Evolutionary conservation across 2,113 vertebrate species (phyloP).

Genomic region (Podarcis cretensis): DNA sequence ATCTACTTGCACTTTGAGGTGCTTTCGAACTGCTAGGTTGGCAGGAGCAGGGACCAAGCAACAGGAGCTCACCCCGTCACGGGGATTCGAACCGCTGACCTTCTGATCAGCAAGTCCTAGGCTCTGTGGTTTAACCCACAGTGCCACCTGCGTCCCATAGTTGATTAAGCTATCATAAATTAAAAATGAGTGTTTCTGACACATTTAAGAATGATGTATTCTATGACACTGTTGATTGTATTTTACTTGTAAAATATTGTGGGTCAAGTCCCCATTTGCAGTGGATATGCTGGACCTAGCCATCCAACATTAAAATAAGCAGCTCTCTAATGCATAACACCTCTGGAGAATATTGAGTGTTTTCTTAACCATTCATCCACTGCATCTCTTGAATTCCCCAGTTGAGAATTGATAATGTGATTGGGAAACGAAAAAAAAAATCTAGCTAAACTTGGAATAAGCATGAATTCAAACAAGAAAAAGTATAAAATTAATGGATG

Average conservation of each 20-base stretch:
- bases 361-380: neutral
- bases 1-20: too few species aligned
- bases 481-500: neutral
- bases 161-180: too few species aligned
- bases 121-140: too few species aligned
- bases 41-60: too few species aligned
- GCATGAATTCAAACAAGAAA: neutral
- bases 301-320: neutral
- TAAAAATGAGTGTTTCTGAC: neutral
- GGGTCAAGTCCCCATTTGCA: neutral
- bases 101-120: too few species aligned
- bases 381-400: too few species aligned
- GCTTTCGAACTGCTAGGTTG: too few species aligned
- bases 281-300: neutral
- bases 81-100: too few species aligned
- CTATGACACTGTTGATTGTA: neutral
- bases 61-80: too few species aligned
- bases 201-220: neutral
- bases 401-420: neutral
- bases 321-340: neutral
- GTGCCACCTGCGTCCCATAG: too few species aligned
- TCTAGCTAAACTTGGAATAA: neutral
- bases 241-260: neutral
- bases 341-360: neutral
- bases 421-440: neutral